phyloP scores from a whole-genome alignment of 2,113 vertebrate species.

The Aegypius monachus region DNA sequence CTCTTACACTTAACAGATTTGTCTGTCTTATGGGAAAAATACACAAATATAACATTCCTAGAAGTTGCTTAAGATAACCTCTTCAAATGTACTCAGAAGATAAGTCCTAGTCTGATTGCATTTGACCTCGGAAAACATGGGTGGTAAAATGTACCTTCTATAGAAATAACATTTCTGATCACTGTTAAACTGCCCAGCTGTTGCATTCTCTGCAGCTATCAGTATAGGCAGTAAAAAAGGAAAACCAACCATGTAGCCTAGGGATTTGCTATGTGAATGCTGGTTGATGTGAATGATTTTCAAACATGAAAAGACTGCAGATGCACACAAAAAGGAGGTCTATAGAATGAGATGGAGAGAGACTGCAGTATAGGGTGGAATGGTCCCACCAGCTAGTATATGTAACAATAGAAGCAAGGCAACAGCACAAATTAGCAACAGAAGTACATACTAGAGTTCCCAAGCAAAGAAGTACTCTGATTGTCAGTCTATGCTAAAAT shows the following conservation, averaged over 20 bases:
- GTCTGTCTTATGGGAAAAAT: background rate
- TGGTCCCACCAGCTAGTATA: background rate
- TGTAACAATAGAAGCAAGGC: background rate
- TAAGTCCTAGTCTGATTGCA: background rate
- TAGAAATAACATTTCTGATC: background rate
- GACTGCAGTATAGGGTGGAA: background rate
- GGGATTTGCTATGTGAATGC: background rate
- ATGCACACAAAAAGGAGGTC: background rate
- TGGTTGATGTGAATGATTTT: background rate
- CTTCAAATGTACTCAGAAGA: background rate
- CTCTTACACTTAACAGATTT: slow-evolving; percentile 30
- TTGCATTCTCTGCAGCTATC: background rate
- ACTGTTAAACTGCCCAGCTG: background rate
- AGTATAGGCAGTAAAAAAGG: background rate
- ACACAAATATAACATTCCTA: background rate
- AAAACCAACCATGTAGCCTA: background rate
- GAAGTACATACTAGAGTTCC: background rate
- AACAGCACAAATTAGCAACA: background rate
- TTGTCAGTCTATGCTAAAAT: background rate
- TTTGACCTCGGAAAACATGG: background rate
- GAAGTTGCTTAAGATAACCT: background rate
- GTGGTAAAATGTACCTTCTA: background rate
- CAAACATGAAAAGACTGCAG: background rate
- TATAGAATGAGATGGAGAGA: background rate
- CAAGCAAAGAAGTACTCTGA: background rate